Percentiles rank a stretch among this genome's conserved stretches.
Conservation (phyloP, 2,888 invertebrate genomes). For the Acanthosepion pharaonis region DNA sequence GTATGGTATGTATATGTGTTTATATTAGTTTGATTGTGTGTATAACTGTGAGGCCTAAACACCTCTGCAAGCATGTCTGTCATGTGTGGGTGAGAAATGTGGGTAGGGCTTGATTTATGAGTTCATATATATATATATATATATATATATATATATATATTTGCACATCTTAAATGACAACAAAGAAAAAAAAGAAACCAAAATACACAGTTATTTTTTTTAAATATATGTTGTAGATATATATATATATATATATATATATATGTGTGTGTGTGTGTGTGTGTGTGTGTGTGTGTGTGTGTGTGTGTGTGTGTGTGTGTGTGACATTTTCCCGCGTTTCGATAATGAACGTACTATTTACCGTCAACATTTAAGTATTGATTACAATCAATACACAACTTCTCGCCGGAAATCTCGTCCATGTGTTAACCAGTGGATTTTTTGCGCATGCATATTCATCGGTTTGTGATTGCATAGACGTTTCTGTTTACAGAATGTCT, state of each 20-base stretch:
- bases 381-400: background rate
- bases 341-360: background rate
- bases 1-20: too few relatives aligned
- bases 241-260: background rate
- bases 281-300: background rate
- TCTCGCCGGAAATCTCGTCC: slow-evolving; percentile 33
- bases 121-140: too few relatives aligned
- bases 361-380: background rate
- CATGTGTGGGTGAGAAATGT: too few relatives aligned
- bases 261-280: background rate
- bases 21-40: too few relatives aligned
- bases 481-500: background rate
- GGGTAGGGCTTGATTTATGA: too few relatives aligned
- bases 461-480: background rate
- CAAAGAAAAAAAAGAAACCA: background rate
- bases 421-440: background rate
- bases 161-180: background rate
- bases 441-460: slow-evolving; percentile 21
- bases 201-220: background rate
- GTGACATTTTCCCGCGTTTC: background rate
- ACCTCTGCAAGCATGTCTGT: too few relatives aligned
- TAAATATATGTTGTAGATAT: background rate
- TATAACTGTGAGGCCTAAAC: too few relatives aligned
- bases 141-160: background rate
- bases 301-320: too few relatives aligned